Base-by-base conservation (phyloP, 2,797 vertebrate genomes). In the Pteropus rufus region DNA sequence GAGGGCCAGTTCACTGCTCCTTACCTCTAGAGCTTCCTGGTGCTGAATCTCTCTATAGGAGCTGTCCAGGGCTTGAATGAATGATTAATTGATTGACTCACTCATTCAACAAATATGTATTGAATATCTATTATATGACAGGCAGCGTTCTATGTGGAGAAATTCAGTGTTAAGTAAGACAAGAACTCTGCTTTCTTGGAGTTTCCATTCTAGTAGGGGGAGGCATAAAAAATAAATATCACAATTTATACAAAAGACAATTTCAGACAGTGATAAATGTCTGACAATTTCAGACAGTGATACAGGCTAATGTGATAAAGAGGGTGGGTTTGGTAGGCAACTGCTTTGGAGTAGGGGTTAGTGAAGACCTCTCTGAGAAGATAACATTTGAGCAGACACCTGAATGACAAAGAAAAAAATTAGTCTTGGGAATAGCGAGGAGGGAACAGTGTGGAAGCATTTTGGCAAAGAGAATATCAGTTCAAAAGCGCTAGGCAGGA, bases 111-210 rank as follows among this genome's bases (percentile, higher is more conserved):
- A 92, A 80, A 85, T 88, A 90, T 5, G 2, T 83, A 39, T 89
- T 89, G 85, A 89, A 81, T 73, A 91, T 65, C 56, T 93, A 80
- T 80, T 67, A 60, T 52, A 85, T 64, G 81, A 49, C 56, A 89
- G 26, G 15, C 10, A 89, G n/a, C 65, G 8, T 60, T 86, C 31
- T 86, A n/a, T 75, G 24, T 93, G 70, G 24, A 94, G 73, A 70
- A 82, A 52, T 96, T 94, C 46, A 77, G 3, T 70, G 34, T 77
- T 67, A 97, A 89, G 34, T 92, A 76, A 87, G 80, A 89, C 3
- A 67, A 70, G 65, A 91, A 54, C n/a, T 86, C 60, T 96, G 46
- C 69, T 91, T 18, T 67, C 82, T 9, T 44, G 34, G 31, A 80
- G 21, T 81, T 87, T 81, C 69, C 54, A 73, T 87, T 87, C 10